Percentiles rank a stretch among this genome's conserved stretches.
Evolutionary conservation across 2,113 vertebrate genomes (phyloP).

Genomic region (Tautogolabrus adspersus): DNA sequence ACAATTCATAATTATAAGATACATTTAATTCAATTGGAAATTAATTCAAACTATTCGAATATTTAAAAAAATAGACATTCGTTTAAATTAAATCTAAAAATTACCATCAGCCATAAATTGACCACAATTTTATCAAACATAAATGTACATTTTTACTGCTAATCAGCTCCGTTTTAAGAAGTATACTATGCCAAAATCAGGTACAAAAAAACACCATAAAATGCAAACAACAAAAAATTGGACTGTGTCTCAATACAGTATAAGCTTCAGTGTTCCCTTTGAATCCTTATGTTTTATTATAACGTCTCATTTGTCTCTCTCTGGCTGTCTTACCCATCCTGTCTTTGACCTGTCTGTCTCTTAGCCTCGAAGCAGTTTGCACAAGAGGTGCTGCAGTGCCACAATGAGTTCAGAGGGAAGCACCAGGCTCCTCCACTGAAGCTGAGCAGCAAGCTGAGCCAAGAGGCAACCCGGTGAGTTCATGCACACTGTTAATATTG

Average conservation of each 20-base stretch:
- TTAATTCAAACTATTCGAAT: too few relatives aligned
- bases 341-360: conserved; percentile 34
- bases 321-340: conserved; percentile 13
- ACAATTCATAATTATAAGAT: too few relatives aligned
- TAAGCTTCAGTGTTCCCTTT: conserved; percentile 3
- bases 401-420: conserved; percentile 93
- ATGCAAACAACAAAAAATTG: too few relatives aligned
- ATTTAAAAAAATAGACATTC: too few relatives aligned
- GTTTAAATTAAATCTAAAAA: too few relatives aligned
- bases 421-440: conserved; percentile 91
- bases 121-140: too few relatives aligned
- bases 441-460: conserved; percentile 90
- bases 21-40: too few relatives aligned
- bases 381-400: conserved; percentile 89
- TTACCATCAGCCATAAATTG: too few relatives aligned
- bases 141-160: too few relatives aligned
- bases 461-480: conserved; percentile 91
- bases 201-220: too few relatives aligned
- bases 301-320: conserved; percentile 25
- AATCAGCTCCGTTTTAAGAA: too few relatives aligned
- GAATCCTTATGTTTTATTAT: conserved; percentile 31
- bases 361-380: conserved; percentile 95
- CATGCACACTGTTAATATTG: not conserved
- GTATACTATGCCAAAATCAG: too few relatives aligned
- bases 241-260: not conserved